Base-by-base conservation (phyloP, 2,888 invertebrate species). In the Pinctada fucata region DNA sequence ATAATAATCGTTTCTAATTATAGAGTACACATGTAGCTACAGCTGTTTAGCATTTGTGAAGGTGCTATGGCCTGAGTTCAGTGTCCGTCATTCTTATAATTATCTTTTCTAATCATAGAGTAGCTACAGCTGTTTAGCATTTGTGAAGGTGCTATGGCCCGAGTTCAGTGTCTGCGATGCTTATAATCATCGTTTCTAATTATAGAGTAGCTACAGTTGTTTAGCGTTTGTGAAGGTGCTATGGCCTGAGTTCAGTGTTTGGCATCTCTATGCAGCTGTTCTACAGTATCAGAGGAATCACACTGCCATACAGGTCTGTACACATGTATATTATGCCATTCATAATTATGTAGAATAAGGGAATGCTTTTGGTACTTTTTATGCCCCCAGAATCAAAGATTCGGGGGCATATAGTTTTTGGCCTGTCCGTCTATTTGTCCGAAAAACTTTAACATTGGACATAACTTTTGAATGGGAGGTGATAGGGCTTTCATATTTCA, bases 171-270 rank as follows among this genome's bases (percentile, higher is more conserved):
- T 97, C 80, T 99, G 97, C 97, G 96, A 98, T 93, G 94, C 99
- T 73, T 93, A 98, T 83, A 31, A 31, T 31, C 1, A 31, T 31
- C 31, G 31, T 31, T 31, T 92, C 52, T 66, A 47, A 13, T 89
- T 91, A 68, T 88, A 97, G 96, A 94, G 95, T 80, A 94, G 95
- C 63, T 95, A 95, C 88, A 95, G 97, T 5, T 95, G 96, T 69
- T 92, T 99, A 64, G 96, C 96, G 90, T 99, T 99, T 93, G 95
- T 96, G 1, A 94, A 96, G 82, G 96, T 97, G 0, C 93, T 99
- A 58, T 99, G 99, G 99, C 99, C 99, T 2, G 98, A 98, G 91
- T 97, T 99, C 90, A 95, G 95, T 67, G 95, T 97, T 80, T 99
- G 97, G 97, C 96, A 98, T 93, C 94, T 99, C 73, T 93, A 98